A percentile compares a stretch with the other conserved stretches of the same genome.
These are phyloP conservation scores for Siniperca chuatsi DNA, from an alignment of 2,113 vertebrate species.

Conservation along the genomic window DNA sequence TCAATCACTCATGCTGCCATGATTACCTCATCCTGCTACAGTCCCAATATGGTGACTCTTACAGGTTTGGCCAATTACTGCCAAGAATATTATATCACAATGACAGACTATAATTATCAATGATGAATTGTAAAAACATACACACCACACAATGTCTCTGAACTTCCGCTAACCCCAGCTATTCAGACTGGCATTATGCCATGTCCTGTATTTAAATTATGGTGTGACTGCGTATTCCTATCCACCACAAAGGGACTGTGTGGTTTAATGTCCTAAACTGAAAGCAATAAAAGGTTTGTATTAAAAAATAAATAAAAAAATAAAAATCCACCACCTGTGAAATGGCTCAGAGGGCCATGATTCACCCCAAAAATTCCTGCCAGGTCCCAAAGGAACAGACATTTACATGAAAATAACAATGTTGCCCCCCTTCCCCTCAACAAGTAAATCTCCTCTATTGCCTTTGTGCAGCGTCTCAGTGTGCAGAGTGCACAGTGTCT, in stretches of 20 bases:
- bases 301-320: not conserved
- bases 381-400: conserved; percentile 27
- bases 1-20: conserved; percentile 21
- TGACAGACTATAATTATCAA: conserved; percentile 58
- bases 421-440: conserved; percentile 5
- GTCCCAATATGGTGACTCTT: conserved; percentile 40
- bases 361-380: conserved; percentile 23
- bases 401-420: conserved; percentile 70
- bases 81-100: conserved; percentile 59
- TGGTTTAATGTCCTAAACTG: conserved; percentile 50
- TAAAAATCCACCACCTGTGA: conserved; percentile 56
- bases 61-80: conserved; percentile 44
- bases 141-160: conserved; percentile 47
- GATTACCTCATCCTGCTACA: conserved; percentile 51
- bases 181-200: conserved; percentile 40
- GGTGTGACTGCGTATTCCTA: conserved; percentile 34
- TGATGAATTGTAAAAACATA: conserved; percentile 65
- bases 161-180: conserved; percentile 54
- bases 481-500: conserved; percentile 37
- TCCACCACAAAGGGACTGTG: conserved; percentile 33
- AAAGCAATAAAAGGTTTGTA: conserved; percentile 36
- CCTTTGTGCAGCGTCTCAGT: conserved; percentile 55
- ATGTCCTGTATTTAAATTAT: conserved; percentile 57
- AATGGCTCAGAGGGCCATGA: conserved; percentile 53
- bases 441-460: conserved; percentile 63